These are phyloP conservation scores for Andricus grossulariae DNA, from an alignment of 1,140 invertebrate genomes.

Conservation along the genomic window DNA sequence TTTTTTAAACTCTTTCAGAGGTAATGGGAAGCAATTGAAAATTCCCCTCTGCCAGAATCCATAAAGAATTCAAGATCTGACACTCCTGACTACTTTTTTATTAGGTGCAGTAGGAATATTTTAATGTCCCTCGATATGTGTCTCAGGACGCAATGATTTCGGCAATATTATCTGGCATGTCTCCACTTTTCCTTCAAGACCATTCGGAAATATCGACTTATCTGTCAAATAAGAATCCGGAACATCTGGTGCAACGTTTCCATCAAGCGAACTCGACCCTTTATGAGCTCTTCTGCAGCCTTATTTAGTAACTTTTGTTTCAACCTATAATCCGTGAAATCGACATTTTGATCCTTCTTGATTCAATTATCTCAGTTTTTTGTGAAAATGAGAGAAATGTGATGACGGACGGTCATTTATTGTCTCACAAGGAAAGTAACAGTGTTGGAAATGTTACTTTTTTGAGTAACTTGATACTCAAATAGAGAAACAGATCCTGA, in stretches of 20 bases:
- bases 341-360: no score
- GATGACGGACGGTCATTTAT: no score
- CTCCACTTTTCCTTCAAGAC: constrained; percentile 44
- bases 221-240: constrained; percentile 66
- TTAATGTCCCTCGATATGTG: constrained; percentile 35
- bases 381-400: no score
- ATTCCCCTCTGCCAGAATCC: neutral
- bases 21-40: no score
- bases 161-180: constrained; percentile 61
- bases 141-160: constrained; percentile 32
- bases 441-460: no score
- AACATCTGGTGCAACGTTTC: constrained; percentile 63
- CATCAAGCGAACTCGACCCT: constrained; percentile 35
- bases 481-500: no score
- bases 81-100: neutral
- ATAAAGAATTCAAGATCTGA: neutral
- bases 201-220: constrained; percentile 65
- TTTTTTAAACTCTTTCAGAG: no score
- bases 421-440: no score
- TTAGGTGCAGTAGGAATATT: neutral
- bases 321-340: no score
- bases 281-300: constrained; percentile 15
- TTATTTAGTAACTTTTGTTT: neutral
- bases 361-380: no score
- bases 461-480: no score